Evolutionary conservation across 2,113 vertebrate genomes (phyloP).

Genomic region (Haemorhous mexicanus): DNA sequence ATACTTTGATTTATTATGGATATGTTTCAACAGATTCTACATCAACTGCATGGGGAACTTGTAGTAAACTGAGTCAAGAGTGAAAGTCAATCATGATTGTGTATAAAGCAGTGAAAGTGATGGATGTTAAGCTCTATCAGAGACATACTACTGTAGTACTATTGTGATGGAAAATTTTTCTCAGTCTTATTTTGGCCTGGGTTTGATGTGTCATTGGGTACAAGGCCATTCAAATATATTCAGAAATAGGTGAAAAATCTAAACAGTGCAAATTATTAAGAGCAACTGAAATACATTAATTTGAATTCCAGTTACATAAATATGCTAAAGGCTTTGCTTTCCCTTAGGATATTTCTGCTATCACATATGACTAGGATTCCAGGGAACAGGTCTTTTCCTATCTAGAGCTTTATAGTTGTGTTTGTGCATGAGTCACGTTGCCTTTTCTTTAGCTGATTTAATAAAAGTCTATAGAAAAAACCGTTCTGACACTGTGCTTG

Average conservation of each 20-base stretch:
- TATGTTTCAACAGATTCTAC: background rate
- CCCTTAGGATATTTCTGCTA: background rate
- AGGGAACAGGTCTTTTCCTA: background rate
- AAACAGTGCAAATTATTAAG: background rate
- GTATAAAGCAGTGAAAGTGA: background rate
- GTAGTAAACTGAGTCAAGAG: background rate
- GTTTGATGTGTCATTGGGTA: background rate
- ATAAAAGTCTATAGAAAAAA: background rate
- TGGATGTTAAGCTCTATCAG: background rate
- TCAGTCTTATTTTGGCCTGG: background rate
- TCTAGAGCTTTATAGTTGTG: background rate
- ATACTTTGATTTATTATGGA: background rate
- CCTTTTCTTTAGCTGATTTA: background rate
- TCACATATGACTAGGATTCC: background rate
- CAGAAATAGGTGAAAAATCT: background rate
- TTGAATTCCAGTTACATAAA: background rate
- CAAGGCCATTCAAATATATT: background rate
- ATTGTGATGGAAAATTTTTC: background rate
- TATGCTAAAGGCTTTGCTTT: background rate
- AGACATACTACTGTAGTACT: background rate
- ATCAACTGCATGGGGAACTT: background rate
- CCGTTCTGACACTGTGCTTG: background rate
- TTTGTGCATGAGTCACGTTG: background rate
- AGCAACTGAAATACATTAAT: background rate
- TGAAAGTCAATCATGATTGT: background rate